phyloP scores from a whole-genome alignment of 2,797 vertebrate species.

The Poecilia velifera region DNA sequence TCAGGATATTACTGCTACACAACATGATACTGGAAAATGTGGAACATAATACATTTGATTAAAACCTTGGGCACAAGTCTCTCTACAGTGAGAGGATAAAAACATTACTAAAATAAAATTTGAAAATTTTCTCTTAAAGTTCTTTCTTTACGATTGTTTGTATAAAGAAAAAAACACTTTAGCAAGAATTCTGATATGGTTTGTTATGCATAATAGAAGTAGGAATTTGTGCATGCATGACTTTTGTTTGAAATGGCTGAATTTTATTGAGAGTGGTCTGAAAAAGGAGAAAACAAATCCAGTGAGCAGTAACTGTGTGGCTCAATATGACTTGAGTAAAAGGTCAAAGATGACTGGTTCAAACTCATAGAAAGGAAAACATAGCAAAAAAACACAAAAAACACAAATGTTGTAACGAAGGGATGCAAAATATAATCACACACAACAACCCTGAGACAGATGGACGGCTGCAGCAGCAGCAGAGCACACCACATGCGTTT shows the following conservation, averaged over 20 bases:
- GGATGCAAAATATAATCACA: background rate
- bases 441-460: background rate
- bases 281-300: background rate
- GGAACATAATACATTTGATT: background rate
- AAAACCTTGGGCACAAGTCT: background rate
- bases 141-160: background rate
- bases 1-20: background rate
- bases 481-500: background rate
- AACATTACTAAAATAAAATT: background rate
- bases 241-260: background rate
- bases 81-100: background rate
- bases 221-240: background rate
- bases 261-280: background rate
- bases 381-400: background rate
- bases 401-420: background rate
- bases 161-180: background rate
- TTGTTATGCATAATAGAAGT: background rate
- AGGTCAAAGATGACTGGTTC: background rate
- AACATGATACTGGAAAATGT: conserved; percentile 6
- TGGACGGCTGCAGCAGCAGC: background rate
- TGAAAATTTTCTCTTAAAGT: background rate
- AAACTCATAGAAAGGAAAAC: background rate
- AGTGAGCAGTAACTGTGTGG: background rate
- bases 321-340: background rate
- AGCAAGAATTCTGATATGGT: background rate